phyloP scores from a whole-genome alignment of 2,888 invertebrate species.

The Cynaeus angustus region DNA sequence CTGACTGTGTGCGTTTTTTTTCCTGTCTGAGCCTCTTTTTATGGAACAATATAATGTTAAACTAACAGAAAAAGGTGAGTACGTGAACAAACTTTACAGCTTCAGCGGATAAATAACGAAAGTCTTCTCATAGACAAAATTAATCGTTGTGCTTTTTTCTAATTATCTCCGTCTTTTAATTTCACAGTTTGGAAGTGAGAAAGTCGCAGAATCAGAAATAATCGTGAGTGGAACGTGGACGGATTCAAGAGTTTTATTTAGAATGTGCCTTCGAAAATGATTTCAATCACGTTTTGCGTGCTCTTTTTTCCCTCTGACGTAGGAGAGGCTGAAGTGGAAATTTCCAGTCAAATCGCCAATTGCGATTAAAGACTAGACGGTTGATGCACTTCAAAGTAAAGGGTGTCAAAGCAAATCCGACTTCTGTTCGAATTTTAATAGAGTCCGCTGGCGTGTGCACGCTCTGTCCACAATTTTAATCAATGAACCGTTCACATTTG shows the following conservation, averaged over 20 bases:
- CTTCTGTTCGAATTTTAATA: slow-evolving; percentile 46
- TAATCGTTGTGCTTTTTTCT: too few species aligned
- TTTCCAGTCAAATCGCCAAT: slow-evolving; percentile 51
- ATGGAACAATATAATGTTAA: too few species aligned
- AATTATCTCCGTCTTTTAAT: too few species aligned
- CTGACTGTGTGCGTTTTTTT: slow-evolving; percentile 27
- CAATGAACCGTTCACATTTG: slow-evolving; percentile 44
- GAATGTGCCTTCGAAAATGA: too few species aligned
- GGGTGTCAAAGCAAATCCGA: slow-evolving; percentile 52
- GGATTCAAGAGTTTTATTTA: too few species aligned
- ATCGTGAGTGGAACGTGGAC: too few species aligned
- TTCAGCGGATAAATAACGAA: too few species aligned
- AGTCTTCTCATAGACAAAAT: too few species aligned
- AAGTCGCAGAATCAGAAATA: too few species aligned
- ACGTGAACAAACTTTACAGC: too few species aligned
- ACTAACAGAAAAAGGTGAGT: too few species aligned
- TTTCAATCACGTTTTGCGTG: slow-evolving; percentile 16
- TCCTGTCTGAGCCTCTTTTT: neutral
- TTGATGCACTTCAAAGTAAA: slow-evolving; percentile 52
- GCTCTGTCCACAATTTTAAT: slow-evolving; percentile 39
- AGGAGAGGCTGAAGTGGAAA: slow-evolving; percentile 41
- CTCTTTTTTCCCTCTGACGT: slow-evolving; percentile 35
- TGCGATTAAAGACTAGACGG: slow-evolving; percentile 47
- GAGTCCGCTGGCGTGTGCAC: slow-evolving; percentile 45
- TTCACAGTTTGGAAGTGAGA: too few species aligned